phyloP scores from a whole-genome alignment of 2,888 invertebrate species.

The Eupithecia vulgata region DNA sequence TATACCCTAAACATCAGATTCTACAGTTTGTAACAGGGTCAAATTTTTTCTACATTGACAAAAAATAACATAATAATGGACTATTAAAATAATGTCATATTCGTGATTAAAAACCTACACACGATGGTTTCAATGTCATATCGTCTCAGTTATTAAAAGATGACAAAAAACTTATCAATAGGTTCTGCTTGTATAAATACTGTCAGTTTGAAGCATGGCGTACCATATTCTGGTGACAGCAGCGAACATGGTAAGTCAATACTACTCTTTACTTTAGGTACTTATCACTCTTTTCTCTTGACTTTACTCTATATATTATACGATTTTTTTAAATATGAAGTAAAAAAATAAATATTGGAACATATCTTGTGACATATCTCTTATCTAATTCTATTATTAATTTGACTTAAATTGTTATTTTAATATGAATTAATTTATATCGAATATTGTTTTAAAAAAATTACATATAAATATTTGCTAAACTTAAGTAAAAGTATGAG shows the following conservation, averaged over 20 bases:
- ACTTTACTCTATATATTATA: too few species aligned
- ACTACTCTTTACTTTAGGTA: too few species aligned
- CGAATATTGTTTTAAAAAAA: too few species aligned
- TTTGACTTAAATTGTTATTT: too few species aligned
- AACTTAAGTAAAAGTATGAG: too few species aligned
- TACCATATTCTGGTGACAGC: conserved; percentile 18
- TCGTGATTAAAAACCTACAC: conserved; percentile 29
- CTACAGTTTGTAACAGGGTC: background rate
- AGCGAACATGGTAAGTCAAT: conserved; percentile 41
- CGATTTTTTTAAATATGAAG: too few species aligned
- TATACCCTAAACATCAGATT: background rate
- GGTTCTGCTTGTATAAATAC: conserved; percentile 27
- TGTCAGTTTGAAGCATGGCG: background rate
- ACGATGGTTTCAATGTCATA: conserved; percentile 24
- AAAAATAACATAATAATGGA: conserved; percentile 23
- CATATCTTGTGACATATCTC: too few species aligned
- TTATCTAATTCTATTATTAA: too few species aligned
- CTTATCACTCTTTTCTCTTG: too few species aligned
- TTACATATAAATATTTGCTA: too few species aligned
- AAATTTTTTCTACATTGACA: conserved; percentile 9
- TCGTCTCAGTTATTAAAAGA: conserved; percentile 13
- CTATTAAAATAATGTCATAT: conserved; percentile 28
- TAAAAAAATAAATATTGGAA: too few species aligned
- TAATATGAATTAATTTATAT: too few species aligned
- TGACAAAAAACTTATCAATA: conserved; percentile 28